Evolutionary conservation across 1,140 invertebrate species (phyloP).

Genomic region (Drosophila asahinai): DNA sequence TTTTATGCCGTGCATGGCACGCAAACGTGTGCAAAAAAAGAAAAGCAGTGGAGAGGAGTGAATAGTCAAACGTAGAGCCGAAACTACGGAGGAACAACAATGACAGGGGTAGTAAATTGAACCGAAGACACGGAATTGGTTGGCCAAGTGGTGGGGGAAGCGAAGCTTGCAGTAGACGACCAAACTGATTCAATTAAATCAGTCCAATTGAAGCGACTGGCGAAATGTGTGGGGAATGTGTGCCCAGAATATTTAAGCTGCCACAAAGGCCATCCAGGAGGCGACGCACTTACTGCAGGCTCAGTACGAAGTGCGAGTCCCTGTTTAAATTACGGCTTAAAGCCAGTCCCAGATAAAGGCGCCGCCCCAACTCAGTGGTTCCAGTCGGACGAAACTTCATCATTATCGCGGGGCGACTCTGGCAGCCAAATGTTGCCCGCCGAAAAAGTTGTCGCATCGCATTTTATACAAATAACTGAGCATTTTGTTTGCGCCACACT

Average conservation of each 20-base stretch:
- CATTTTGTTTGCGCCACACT: slow-evolving; percentile 81
- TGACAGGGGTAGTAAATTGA: slow-evolving; percentile 70
- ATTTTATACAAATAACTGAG: slow-evolving; percentile 80
- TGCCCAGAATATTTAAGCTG: slow-evolving; percentile 77
- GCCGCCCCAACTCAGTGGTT: slow-evolving; percentile 11
- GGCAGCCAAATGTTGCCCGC: slow-evolving; percentile 65
- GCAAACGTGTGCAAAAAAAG: slow-evolving; percentile 73
- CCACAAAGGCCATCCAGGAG: slow-evolving; percentile 35
- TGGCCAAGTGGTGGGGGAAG: slow-evolving; percentile 3
- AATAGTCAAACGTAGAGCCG: slow-evolving; percentile 54
- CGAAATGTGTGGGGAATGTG: slow-evolving; percentile 64
- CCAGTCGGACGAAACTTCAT: slow-evolving; percentile 52
- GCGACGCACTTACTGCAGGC: slow-evolving; percentile 34
- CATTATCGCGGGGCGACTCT: slow-evolving; percentile 51
- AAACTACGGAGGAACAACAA: slow-evolving; percentile 45
- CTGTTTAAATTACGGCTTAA: slow-evolving; percentile 75
- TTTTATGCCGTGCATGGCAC: slow-evolving; percentile 80
- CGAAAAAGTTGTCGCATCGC: slow-evolving; percentile 64
- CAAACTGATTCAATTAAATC: slow-evolving; percentile 83
- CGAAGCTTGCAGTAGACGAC: slow-evolving; percentile 43
- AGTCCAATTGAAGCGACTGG: slow-evolving; percentile 80
- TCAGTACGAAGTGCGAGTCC: neutral
- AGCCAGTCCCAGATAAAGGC: slow-evolving; percentile 12
- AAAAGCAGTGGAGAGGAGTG: slow-evolving; percentile 45
- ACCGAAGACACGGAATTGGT: slow-evolving; percentile 48